Evolutionary conservation across 2,888 invertebrate genomes (phyloP).

Genomic region (Phalera bucephala): DNA sequence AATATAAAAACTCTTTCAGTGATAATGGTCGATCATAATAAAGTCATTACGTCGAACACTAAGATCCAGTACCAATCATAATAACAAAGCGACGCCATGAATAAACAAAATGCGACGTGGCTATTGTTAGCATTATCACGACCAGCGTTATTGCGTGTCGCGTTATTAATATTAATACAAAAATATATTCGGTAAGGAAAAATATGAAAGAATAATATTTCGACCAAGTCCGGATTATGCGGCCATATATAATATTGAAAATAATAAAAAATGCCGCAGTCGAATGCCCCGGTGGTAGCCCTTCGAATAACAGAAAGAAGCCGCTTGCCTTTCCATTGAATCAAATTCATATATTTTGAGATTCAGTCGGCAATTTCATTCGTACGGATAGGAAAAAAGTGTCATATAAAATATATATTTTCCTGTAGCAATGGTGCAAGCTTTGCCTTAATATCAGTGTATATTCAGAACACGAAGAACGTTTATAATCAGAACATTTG

Average conservation of each 20-base stretch:
- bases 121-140: slow-evolving; percentile 14
- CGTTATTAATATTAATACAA: slow-evolving; percentile 34
- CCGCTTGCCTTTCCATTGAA: slow-evolving; percentile 83
- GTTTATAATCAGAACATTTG: too few species aligned
- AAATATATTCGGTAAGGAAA: slow-evolving; percentile 22
- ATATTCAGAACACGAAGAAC: too few species aligned
- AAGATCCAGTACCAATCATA: background rate
- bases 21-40: background rate
- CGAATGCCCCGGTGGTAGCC: slow-evolving; percentile 78
- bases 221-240: slow-evolving; percentile 54
- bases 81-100: background rate
- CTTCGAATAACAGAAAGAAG: slow-evolving; percentile 77
- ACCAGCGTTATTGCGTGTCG: slow-evolving; percentile 6
- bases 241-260: slow-evolving; percentile 69
- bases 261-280: slow-evolving; percentile 53
- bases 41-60: background rate
- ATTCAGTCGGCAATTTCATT: slow-evolving; percentile 82
- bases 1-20: background rate
- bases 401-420: slow-evolving; percentile 14
- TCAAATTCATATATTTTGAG: slow-evolving; percentile 84
- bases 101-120: slow-evolving; percentile 4
- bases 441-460: background rate
- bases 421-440: background rate
- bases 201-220: slow-evolving; percentile 61
- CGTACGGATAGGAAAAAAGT: slow-evolving; percentile 61